phyloP scores from a whole-genome alignment of 2,797 vertebrate genomes.

The Notolepis coatsorum region DNA sequence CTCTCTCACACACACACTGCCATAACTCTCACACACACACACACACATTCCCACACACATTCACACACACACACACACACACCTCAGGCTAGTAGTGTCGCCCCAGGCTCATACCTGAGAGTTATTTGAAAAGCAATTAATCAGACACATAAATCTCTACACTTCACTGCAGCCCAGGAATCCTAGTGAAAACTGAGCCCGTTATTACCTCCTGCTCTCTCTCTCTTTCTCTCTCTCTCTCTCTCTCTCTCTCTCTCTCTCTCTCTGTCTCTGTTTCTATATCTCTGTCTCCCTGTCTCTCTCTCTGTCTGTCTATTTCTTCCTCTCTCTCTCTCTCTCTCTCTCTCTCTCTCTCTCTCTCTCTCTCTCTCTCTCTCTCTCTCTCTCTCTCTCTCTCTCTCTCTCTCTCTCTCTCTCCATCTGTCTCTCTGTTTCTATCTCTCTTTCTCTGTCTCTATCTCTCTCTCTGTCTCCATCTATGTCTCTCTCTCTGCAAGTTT shows the following conservation, averaged over 20 bases:
- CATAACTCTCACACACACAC: conserved; percentile 20
- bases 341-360: conserved; percentile 27
- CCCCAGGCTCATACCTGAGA: conserved; percentile 53
- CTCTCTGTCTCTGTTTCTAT: too few species aligned
- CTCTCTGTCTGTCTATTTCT: conserved; percentile 31
- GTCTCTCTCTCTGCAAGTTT: too few species aligned
- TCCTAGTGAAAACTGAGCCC: conserved; percentile 72
- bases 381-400: conserved; percentile 5
- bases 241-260: not conserved
- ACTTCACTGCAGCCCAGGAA: conserved; percentile 60
- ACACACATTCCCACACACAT: too few species aligned
- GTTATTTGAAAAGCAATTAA: conserved; percentile 79
- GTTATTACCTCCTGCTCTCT: not conserved
- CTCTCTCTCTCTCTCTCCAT: conserved; percentile 26
- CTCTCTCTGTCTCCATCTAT: conserved; percentile 16
- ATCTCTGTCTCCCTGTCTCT: conserved; percentile 16
- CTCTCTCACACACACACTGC: too few species aligned
- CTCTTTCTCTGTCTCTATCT: conserved; percentile 27
- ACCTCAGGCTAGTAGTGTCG: conserved; percentile 19
- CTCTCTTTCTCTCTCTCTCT: not conserved
- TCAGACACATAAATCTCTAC: conserved; percentile 72
- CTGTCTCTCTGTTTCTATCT: conserved; percentile 32
- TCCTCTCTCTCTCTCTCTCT: conserved; percentile 57
- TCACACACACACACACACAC: conserved; percentile 24
- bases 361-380: conserved; percentile 30